These are phyloP conservation scores for Malacoraja senta DNA, from an alignment of 2,797 vertebrate genomes.

Conservation along the genomic window DNA sequence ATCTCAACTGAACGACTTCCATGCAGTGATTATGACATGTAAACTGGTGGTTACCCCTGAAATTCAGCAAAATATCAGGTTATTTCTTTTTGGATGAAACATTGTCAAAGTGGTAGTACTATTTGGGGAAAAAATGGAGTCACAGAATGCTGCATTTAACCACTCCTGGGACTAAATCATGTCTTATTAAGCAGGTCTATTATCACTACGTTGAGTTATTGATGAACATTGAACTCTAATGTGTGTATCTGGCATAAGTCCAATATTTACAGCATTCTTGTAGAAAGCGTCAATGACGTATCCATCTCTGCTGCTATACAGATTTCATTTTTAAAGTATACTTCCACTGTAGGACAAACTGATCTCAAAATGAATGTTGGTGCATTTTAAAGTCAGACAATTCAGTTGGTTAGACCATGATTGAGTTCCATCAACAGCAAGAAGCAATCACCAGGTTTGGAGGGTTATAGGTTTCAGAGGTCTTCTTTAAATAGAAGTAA, in stretches of 20 bases:
- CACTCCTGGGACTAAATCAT: conserved; percentile 15
- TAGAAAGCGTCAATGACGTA: not conserved
- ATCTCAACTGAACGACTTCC: not conserved
- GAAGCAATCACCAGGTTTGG: not conserved
- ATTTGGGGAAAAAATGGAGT: not conserved
- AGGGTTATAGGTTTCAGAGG: not conserved
- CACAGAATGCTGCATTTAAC: not conserved
- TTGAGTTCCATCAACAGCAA: not conserved
- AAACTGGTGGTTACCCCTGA: not conserved
- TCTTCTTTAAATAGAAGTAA: not conserved
- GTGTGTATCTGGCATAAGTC: not conserved
- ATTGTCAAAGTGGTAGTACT: not conserved
- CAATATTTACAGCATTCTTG: conserved; percentile 21
- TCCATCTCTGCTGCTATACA: not conserved
- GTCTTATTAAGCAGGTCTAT: conserved; percentile 2
- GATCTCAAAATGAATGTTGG: not conserved
- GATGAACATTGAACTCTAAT: conserved; percentile 24
- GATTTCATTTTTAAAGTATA: conserved; percentile 6
- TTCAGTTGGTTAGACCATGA: not conserved
- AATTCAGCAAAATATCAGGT: not conserved
- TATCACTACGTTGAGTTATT: not conserved
- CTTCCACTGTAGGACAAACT: not conserved
- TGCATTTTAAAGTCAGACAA: not conserved
- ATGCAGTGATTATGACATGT: conserved; percentile 5
- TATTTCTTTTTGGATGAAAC: not conserved